Evolutionary conservation across 37 sponge, comb jelly and placozoan species (phyloP), one percentile per base, ranked within the genome.

Genomic region (Agelas oroides): DNA sequence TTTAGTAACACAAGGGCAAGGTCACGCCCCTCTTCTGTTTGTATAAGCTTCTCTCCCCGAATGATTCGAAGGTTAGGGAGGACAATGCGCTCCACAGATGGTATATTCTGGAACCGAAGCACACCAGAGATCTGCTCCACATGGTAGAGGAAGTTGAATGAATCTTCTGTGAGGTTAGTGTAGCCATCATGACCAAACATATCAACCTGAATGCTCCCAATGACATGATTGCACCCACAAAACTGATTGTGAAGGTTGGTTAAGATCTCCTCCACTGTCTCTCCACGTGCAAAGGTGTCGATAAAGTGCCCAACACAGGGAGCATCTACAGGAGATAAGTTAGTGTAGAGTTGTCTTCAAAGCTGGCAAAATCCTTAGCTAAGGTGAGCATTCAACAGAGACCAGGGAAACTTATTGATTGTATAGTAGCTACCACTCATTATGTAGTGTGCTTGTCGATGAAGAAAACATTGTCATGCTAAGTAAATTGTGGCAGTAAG

Each of bases 171-270:
- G n/a, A 91, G 65, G 12, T 64, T 15, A 6, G 54, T 11, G 23
- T 58, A 27, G 27, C 18, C 12, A 14, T 65, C 63, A 59, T 21
- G 0, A 18, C 57, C 46, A 73, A 74, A 17, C 30, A 67, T 65
- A 21, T 71, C 36, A 57, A 92, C 79, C 14, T 34, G 31, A 25
- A 92, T 33, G 32, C 79, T 84, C 19, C 89, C 92, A 70, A 25
- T 65, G 32, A 92, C 55, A n/a, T 71, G 23, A 12, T 21, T 77
- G 57, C 92, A 92, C 2, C 92, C 92, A 84, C 92, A 92, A 65
- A 84, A 92, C 31, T 33, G 33, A 1, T 84, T 30, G 21, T 62
- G 33, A 36, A 87, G 62, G n/a, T 54, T 37, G 57, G 63, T 35
- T 18, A 92, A 80, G 28, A 79, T 39, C 23, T 73, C 70, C 23